Evolutionary conservation across 1,140 invertebrate genomes (phyloP).

Genomic region (Drosophila pseudoobscura): DNA sequence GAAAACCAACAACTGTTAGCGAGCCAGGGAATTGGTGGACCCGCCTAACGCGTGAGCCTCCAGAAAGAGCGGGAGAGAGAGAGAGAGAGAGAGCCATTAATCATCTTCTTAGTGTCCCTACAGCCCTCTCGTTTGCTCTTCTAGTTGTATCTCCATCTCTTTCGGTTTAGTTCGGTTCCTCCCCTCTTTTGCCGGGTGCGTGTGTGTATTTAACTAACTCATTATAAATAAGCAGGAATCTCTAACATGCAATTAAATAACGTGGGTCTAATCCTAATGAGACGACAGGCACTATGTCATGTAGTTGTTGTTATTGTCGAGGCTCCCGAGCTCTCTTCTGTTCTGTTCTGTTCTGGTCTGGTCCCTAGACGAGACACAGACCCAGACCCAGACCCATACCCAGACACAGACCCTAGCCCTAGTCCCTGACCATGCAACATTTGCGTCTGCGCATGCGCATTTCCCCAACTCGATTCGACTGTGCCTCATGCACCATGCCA

Average conservation of each 20-base stretch:
- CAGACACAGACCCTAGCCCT: constrained; percentile 6
- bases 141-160: background rate
- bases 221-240: constrained; percentile 79
- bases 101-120: constrained; percentile 43
- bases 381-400: background rate
- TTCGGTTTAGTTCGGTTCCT: too few species aligned
- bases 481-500: background rate
- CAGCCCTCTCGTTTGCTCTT: constrained; percentile 13
- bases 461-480: constrained; percentile 27
- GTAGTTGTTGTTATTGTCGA: constrained; percentile 44
- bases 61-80: background rate
- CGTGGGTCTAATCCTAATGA: constrained; percentile 81
- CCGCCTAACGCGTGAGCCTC: constrained; percentile 21
- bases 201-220: constrained; percentile 80
- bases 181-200: constrained; percentile 17
- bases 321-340: constrained; percentile 17
- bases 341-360: constrained; percentile 1
- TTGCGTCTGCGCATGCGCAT: constrained; percentile 74
- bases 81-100: constrained; percentile 41
- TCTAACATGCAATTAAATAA: constrained; percentile 81
- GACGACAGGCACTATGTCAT: constrained; percentile 80
- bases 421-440: constrained; percentile 58
- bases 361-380: too few species aligned
- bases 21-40: constrained; percentile 5
- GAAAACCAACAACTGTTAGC: constrained; percentile 69